Base-by-base conservation (phyloP, 2,797 vertebrate species). In the Pogoniulus pusillus region DNA sequence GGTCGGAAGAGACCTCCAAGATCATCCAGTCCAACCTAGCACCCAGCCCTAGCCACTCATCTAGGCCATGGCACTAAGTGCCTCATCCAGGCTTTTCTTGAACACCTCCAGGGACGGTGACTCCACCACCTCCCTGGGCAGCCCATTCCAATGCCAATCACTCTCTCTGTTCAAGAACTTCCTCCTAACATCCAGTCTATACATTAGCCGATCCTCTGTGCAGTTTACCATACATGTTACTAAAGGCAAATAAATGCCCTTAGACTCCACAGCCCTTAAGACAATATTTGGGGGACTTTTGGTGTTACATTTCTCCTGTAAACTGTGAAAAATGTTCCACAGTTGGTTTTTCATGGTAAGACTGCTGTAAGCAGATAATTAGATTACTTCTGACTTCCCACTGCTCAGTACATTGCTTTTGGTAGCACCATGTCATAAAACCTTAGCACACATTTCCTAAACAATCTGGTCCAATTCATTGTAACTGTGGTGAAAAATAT, bases 291-390 rank as follows among this genome's bases (percentile, higher is more conserved):
- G 12, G 49, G 5, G 47, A 53, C n/a, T 85, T 94, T 90, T 70
- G 53, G 65, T 70, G 43, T 53, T 89, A 82, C 27, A 35, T 49
- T 93, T 90, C 77, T 85, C 47, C 60, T 85, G 66, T 43, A 87
- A 78, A 91, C 45, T 88, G 68, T 93, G 77, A 89, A 93, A 87
- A 77, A 54, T 77, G 73, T 85, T 84, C 90, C 69, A 85, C 85
- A 95, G 81, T 90, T 94, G 91, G 73, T 37, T 82, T 95, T 93
- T 94, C 71, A 92, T 82, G 91, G 90, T 85, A 81, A 81, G 66
- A 71, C 93, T 95, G 51, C 57, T 89, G 63, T 78, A 85, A 95
- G 75, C 86, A 96, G 82, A 73, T 95, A 96, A 96, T 93, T 93
- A 93, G 94, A 96, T 95, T 94, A 89, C 57, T 87, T 54, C 74